A percentile compares a stretch with the other conserved stretches of the same genome.
Conservation (phyloP, 2,113 vertebrate species). For the Fulica atra region DNA sequence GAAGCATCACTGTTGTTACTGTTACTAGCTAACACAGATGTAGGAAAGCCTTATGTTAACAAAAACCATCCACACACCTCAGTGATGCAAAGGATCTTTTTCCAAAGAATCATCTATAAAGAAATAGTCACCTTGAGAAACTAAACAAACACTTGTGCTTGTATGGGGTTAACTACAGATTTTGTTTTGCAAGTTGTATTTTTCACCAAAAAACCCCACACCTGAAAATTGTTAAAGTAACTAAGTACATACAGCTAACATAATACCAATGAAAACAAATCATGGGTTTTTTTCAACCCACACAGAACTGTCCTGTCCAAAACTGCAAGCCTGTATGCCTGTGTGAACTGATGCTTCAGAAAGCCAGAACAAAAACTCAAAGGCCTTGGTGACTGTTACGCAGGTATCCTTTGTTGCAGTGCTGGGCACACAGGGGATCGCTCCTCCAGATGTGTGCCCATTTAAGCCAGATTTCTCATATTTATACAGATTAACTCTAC, state of each 20-base stretch:
- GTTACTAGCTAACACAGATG: background rate
- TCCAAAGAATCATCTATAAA: background rate
- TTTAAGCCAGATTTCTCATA: no score
- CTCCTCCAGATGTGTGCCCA: no score
- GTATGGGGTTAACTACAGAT: background rate
- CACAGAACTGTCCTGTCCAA: background rate
- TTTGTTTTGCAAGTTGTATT: background rate
- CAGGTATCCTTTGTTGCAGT: no score
- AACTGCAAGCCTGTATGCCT: accelerated
- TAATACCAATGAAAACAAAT: background rate
- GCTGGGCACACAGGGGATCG: no score
- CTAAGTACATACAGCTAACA: background rate
- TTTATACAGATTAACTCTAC: no score
- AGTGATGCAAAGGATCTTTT: background rate
- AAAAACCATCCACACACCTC: background rate
- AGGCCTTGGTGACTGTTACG: no score
- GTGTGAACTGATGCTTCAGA: background rate
- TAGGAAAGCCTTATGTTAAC: background rate
- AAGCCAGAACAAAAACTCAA: no score
- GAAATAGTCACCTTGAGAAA: background rate
- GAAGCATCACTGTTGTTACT: background rate
- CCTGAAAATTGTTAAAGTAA: background rate
- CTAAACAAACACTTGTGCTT: background rate
- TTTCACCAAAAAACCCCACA: background rate
- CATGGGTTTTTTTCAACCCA: background rate